Evolutionary conservation across 2,797 vertebrate genomes (phyloP), one percentile per base, ranked within the genome.

Genomic region (Chanos chanos): DNA sequence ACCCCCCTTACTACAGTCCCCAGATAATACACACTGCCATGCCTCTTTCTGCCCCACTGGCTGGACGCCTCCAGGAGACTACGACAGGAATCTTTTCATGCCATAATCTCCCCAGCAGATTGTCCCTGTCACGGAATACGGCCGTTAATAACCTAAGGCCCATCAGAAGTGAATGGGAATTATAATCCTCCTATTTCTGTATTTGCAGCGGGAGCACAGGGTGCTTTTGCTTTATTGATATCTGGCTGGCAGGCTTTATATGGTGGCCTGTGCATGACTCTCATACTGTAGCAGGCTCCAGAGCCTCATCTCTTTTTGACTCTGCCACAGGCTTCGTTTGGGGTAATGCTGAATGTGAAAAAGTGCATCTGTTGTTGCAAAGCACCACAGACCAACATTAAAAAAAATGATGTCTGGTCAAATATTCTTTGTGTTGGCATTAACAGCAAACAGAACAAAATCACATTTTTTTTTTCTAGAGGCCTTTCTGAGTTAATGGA

Each of bases 71-170:
- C n/a, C n/a, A n/a, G n/a, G n/a, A n/a, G n/a, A n/a, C n/a, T n/a
- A n/a, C n/a, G n/a, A n/a, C n/a, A n/a, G n/a, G n/a, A n/a, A n/a
- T n/a, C n/a, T 22, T 72, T 67, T 68, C 64, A 63, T 71, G 57
- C 60, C 60, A 57, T 80, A 67, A 79, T 74, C 73, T 70, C 58
- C 66, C 60, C 24, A 73, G 74, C 73, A 68, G 75, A 73, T 71
- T 15, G 44, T 81, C 67, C 54, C 70, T 64, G 55, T 72, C 68
- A 69, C 73, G 74, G 75, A 79, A 75, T 73, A 79, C 5, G 10
- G 61, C 48, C 61, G 55, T 69, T 78, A 76, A 79, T 76, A 78
- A 22, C 4, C 63, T 47, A 7, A 25, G 15, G 24, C 13, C 13
- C 34, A 53, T 41, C 44, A 13, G 37, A 24, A 18, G 37, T 45